phyloP scores from a whole-genome alignment of 92 coral and sea anemone species.

The Palythoa grandiflora region DNA sequence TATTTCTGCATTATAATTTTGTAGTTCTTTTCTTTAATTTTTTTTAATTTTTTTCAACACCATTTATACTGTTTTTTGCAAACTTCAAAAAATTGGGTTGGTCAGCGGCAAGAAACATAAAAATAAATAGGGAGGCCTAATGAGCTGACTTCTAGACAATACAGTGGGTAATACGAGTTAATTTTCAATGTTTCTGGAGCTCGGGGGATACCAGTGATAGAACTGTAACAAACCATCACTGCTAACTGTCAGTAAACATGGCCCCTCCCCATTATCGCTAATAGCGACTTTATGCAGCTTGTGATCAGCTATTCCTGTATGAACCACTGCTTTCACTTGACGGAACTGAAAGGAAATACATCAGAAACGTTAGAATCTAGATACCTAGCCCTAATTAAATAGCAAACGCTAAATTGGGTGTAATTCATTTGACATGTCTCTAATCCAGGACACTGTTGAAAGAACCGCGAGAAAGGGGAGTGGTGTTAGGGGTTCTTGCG shows the following conservation, averaged over 20 bases:
- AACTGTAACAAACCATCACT: constrained; percentile 78
- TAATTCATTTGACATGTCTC: neutral
- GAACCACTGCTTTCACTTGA: constrained; percentile 71
- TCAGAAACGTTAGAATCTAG: neutral
- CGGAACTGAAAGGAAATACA: constrained; percentile 64
- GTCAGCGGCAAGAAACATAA: neutral
- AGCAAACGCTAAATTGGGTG: neutral
- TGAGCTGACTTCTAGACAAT: no score
- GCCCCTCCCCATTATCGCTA: constrained; percentile 89
- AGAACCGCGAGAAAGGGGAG: no score
- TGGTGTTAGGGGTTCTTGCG: no score
- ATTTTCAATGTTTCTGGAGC: constrained; percentile 24
- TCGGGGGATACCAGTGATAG: constrained; percentile 87
- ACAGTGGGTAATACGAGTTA: neutral
- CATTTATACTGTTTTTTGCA: no score
- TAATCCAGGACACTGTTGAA: no score
- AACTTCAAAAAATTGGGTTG: no score
- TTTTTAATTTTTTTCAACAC: no score
- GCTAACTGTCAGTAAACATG: constrained; percentile 73
- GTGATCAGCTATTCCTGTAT: constrained; percentile 44
- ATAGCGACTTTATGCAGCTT: constrained; percentile 63
- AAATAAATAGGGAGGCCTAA: no score
- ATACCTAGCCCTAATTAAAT: neutral
- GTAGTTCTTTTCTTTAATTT: no score
- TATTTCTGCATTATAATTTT: no score